Evolutionary conservation across 2,888 invertebrate genomes (phyloP).

Genomic region (Trissolcus brochymenae): DNA sequence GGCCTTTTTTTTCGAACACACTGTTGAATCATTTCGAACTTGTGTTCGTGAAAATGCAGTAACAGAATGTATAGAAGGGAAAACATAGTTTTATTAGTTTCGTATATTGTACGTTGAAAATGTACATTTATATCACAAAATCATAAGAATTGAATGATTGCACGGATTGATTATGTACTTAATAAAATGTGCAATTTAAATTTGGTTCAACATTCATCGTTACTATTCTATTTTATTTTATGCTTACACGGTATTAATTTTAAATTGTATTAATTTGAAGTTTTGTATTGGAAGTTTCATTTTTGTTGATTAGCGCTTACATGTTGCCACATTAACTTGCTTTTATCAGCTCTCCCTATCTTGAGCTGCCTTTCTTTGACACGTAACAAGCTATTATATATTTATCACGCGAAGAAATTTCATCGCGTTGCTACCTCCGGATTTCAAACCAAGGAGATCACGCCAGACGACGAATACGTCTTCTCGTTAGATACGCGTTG

Average conservation of each 20-base stretch:
- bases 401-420: slow-evolving; percentile 70
- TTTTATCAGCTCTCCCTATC: slow-evolving; percentile 47
- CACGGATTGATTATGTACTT: no score
- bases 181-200: no score
- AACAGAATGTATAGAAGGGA: no score
- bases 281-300: no score
- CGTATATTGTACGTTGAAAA: no score
- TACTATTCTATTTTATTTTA: no score
- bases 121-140: no score
- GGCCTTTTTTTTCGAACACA: no score
- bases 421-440: slow-evolving; percentile 54
- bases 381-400: slow-evolving; percentile 67
- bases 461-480: slow-evolving; percentile 63
- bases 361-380: slow-evolving; percentile 39
- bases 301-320: slow-evolving; percentile 14
- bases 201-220: no score
- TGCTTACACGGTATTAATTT: neutral
- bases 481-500: slow-evolving; percentile 66
- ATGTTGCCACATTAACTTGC: slow-evolving; percentile 42
- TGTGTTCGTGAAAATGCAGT: neutral
- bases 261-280: neutral
- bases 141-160: no score
- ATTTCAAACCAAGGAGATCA: slow-evolving; percentile 58
- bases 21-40: no score
- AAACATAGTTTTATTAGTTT: no score